phyloP scores from a whole-genome alignment of 1,140 invertebrate genomes.

The Eueides isabella region DNA sequence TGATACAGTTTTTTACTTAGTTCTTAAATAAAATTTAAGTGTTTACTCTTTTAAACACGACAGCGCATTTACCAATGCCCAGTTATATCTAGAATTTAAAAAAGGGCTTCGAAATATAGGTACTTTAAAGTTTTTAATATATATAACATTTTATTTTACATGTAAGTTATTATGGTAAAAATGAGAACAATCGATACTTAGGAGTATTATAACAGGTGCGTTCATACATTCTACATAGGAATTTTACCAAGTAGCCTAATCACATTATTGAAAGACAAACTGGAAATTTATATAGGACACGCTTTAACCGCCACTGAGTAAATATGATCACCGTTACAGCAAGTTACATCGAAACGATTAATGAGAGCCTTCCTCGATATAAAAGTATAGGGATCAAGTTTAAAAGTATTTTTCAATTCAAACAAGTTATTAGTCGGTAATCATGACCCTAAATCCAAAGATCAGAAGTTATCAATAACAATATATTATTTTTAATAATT shows the following conservation, averaged over 20 bases:
- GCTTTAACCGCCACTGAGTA: too few relatives aligned
- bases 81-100: too few relatives aligned
- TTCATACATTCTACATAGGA: neutral
- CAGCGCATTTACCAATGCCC: too few relatives aligned
- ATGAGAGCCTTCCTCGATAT: too few relatives aligned
- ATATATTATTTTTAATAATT: slow-evolving; percentile 1
- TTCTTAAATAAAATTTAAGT: neutral
- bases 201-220: neutral
- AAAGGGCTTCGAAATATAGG: too few relatives aligned
- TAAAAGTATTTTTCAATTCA: too few relatives aligned
- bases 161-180: neutral
- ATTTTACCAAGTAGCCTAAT: neutral
- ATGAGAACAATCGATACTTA: neutral
- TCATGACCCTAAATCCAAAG: neutral
- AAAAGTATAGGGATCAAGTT: too few relatives aligned
- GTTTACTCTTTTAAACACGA: neutral
- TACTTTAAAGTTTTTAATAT: too few relatives aligned
- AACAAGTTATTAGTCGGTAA: too few relatives aligned
- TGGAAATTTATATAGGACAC: neutral
- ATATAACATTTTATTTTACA: neutral
- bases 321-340: too few relatives aligned
- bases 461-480: neutral
- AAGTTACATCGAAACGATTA: too few relatives aligned
- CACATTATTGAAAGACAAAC: neutral
- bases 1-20: neutral